These are phyloP conservation scores for Palloptera scutellata DNA, from an alignment of 2,888 invertebrate genomes.

Conservation along the genomic window DNA sequence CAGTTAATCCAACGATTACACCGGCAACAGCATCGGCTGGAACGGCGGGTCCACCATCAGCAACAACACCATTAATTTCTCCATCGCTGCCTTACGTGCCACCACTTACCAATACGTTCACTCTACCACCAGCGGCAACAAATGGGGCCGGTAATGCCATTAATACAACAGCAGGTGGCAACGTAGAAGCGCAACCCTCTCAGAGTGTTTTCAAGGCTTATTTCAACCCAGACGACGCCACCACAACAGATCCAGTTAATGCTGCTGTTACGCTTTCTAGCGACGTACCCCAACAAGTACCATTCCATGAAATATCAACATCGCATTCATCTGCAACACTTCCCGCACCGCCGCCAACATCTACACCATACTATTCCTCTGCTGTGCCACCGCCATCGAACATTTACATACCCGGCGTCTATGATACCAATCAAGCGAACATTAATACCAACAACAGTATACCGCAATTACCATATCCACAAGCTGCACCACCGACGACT, in stretches of 20 bases:
- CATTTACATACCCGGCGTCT: slow-evolving; percentile 52
- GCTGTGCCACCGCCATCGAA: slow-evolving; percentile 40
- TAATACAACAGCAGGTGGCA: slow-evolving; percentile 4
- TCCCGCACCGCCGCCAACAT: slow-evolving; percentile 5
- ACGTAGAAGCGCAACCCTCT: slow-evolving; percentile 36
- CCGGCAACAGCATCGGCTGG: slow-evolving; percentile 22
- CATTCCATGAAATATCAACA: not conserved
- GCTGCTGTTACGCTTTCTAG: not conserved
- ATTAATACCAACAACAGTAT: slow-evolving; percentile 2
- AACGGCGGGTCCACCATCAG: slow-evolving; percentile 19
- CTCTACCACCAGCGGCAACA: slow-evolving; percentile 35
- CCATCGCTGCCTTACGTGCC: slow-evolving; percentile 63
- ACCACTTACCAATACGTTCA: slow-evolving; percentile 61
- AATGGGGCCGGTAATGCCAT: slow-evolving; percentile 12
- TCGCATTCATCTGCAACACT: slow-evolving; percentile 4
- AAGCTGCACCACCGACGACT: slow-evolving; percentile 42
- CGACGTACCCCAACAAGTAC: not conserved
- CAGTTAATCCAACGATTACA: slow-evolving; percentile 26
- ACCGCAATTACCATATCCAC: slow-evolving; percentile 52
- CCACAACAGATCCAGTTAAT: slow-evolving; percentile 19
- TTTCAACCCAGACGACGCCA: slow-evolving; percentile 58
- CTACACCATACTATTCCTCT: slow-evolving; percentile 17
- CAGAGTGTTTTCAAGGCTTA: slow-evolving; percentile 58
- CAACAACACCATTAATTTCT: slow-evolving; percentile 44
- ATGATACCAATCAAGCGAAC: slow-evolving; percentile 33